A percentile compares a stretch with the other conserved stretches of the same genome.
These are phyloP conservation scores for Drosophila villosipedis DNA, from an alignment of 2,888 invertebrate species.

Conservation along the genomic window DNA sequence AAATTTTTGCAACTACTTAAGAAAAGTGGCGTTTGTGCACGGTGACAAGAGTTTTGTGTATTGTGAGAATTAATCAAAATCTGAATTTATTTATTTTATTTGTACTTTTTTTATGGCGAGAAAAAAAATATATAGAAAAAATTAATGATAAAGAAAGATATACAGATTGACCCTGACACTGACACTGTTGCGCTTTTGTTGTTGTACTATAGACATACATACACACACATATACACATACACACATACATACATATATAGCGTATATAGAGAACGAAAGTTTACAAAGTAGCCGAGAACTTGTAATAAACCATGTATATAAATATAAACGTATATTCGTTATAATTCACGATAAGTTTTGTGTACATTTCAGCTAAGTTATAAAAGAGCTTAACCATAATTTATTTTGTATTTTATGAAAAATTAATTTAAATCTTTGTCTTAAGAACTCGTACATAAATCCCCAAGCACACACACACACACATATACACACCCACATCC, in stretches of 20 bases:
- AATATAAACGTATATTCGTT: conserved; percentile 43
- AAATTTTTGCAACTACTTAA: conserved; percentile 62
- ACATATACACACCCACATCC: conserved; percentile 5
- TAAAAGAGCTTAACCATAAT: conserved; percentile 65
- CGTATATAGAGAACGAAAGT: conserved; percentile 45
- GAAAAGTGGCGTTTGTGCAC: conserved; percentile 63
- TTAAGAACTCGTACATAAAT: conserved; percentile 41
- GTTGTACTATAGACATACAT: conserved; percentile 71
- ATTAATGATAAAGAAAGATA: conserved; percentile 19
- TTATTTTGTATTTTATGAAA: conserved; percentile 71
- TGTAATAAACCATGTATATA: conserved; percentile 65
- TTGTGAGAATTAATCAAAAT: conserved; percentile 37
- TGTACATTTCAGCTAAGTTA: conserved; percentile 75
- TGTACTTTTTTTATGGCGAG: conserved; percentile 50
- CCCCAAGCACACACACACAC: not conserved
- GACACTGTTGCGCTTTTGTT: conserved; percentile 81
- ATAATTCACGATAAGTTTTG: conserved; percentile 69
- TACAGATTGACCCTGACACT: conserved; percentile 71
- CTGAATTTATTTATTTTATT: conserved; percentile 49
- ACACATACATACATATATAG: conserved; percentile 32
- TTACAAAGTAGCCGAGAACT: conserved; percentile 48
- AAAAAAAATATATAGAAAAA: conserved; percentile 19
- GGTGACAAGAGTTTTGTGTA: conserved; percentile 65
- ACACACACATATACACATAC: conserved; percentile 42
- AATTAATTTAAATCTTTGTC: conserved; percentile 56